Base-by-base conservation (phyloP, 1,140 invertebrate genomes). In the Scaptomyza pallida region DNA sequence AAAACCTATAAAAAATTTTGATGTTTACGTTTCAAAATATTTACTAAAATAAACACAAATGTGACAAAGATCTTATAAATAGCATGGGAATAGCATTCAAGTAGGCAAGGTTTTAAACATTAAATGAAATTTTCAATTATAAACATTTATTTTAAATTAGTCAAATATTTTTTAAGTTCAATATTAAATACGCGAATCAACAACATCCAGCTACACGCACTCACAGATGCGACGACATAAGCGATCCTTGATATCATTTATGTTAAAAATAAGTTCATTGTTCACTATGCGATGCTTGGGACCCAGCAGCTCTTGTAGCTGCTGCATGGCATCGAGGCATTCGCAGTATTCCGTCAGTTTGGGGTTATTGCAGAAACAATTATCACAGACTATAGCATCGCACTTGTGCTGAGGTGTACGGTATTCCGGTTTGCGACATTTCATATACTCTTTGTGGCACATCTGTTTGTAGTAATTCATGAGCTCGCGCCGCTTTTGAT, bases 401-500 rank as follows among this genome's bases (percentile, higher is more conserved):
- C 76, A 85, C 17, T 60, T 76, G n/a, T 41, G 67, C 0, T 33
- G 51, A 0, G 67, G 48, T 2, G 44, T 52, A 0, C 3, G 47
- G 12, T 45, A 83, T 0, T 37, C 10, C 1, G 26, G 40, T 0
- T 5, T 1, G 10, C 17, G 54, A 16, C 30, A 43, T 13, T 67
- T 57, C 9, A 55, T 10, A 15, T 73, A 72, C 17, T 83, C 62
- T 1, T 72, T 54, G 26, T 61, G 54, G 0, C 75, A 78, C 72
- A 72, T 76, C 17, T 2, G 26, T 13, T 16, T 70, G 3, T 75
- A 69, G 9, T 85, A 85, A 1, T 76, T 62, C 0, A 55, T 43
- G 1, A 60, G 6, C 10, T 73, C 37, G 3, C 67, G 80, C 1
- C 55, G 35, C n/a, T 62, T 55, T 2, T 72, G 45, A 2, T 59